Evolutionary conservation across 35 echinoderm and acorn worm genomes (phyloP).

Genomic region (Amphiura filiformis): DNA sequence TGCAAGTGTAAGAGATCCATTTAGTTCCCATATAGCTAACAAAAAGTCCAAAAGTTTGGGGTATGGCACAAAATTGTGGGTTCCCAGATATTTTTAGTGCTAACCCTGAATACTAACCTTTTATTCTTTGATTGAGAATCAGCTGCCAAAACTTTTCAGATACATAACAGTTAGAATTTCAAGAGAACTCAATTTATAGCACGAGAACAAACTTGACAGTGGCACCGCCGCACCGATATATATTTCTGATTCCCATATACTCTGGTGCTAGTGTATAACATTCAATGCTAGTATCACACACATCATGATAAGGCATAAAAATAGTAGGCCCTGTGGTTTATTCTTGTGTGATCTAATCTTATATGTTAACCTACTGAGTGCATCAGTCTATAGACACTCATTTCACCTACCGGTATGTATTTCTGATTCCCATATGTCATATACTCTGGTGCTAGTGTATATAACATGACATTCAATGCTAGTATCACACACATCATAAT

Average conservation of each 20-base stretch:
- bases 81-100: too few relatives aligned
- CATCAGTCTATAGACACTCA: not conserved
- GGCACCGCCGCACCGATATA: constrained; percentile 29
- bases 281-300: constrained; percentile 77
- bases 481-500: constrained; percentile 71
- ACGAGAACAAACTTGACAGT: too few relatives aligned
- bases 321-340: constrained; percentile 83
- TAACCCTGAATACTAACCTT: too few relatives aligned
- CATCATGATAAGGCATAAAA: constrained; percentile 70
- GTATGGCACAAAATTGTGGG: too few relatives aligned
- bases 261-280: constrained; percentile 72
- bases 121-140: too few relatives aligned
- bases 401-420: constrained; percentile 56
- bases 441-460: constrained; percentile 75
- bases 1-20: too few relatives aligned
- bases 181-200: too few relatives aligned
- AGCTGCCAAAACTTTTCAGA: too few relatives aligned
- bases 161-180: too few relatives aligned
- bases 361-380: too few relatives aligned
- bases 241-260: constrained; percentile 85
- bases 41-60: too few relatives aligned
- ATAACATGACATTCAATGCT: constrained; percentile 82
- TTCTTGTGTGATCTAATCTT: constrained; percentile 55
- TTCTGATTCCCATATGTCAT: constrained; percentile 80
- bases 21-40: too few relatives aligned